These are phyloP conservation scores for Phaedon cochleariae DNA, from an alignment of 2,888 invertebrate genomes.

Conservation along the genomic window DNA sequence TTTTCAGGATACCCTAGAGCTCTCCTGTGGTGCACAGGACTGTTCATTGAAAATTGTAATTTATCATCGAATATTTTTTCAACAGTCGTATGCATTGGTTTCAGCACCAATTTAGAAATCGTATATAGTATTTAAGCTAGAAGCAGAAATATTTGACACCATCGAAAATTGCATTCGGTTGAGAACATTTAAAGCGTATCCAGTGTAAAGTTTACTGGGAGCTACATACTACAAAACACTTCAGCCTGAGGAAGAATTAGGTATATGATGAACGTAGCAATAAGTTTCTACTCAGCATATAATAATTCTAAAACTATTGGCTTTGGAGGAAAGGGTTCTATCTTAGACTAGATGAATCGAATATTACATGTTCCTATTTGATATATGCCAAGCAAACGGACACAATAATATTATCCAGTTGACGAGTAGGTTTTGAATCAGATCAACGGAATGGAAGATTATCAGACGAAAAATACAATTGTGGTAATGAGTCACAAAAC, in stretches of 20 bases:
- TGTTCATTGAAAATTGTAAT: neutral
- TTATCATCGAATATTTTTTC: constrained; percentile 19
- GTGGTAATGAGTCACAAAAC: neutral
- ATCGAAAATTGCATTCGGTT: constrained; percentile 54
- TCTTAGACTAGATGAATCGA: constrained; percentile 32
- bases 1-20: neutral
- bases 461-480: neutral
- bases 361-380: constrained; percentile 30
- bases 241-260: constrained; percentile 20
- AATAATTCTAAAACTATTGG: constrained; percentile 23
- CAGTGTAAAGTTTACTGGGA: constrained; percentile 39
- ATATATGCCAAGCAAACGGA: constrained; percentile 36
- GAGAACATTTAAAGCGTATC: constrained; percentile 43
- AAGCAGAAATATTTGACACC: constrained; percentile 43
- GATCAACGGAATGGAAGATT: neutral
- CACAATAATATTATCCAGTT: constrained; percentile 20
- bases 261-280: constrained; percentile 23
- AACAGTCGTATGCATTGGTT: too few relatives aligned
- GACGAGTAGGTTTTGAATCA: neutral
- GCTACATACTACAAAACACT: constrained; percentile 43
- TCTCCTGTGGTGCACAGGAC: neutral
- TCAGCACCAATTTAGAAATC: neutral
- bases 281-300: constrained; percentile 1
- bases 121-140: neutral
- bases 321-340: constrained; percentile 1